Percentiles rank a stretch among this genome's conserved stretches.
These are phyloP conservation scores for Bolinopsis microptera DNA, from an alignment of 37 sponge, comb jelly and placozoan species.

Conservation along the genomic window DNA sequence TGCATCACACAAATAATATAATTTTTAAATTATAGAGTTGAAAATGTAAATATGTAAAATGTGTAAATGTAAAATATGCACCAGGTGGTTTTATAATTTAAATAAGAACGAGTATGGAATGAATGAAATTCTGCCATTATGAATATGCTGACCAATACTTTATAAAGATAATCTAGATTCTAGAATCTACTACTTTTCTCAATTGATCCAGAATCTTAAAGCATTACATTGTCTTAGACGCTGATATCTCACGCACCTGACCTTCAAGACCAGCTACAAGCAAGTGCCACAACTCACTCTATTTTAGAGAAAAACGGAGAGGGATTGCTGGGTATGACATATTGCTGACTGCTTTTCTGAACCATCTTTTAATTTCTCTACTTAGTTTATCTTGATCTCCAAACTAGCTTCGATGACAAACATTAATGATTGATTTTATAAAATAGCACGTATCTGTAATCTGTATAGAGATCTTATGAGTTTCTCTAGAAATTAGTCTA, in stretches of 20 bases:
- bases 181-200: no score
- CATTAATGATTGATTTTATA: not conserved
- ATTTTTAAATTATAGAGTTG: not conserved
- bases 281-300: not conserved
- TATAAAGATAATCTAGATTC: no score
- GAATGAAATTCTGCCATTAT: no score
- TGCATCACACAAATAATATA: not conserved
- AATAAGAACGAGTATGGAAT: no score
- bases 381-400: not conserved
- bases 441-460: no score
- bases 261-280: conserved; percentile 9
- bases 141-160: no score
- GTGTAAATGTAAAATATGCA: no score
- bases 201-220: no score
- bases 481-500: no score
- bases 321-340: conserved; percentile 31
- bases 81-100: no score
- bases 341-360: no score
- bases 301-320: conserved; percentile 34
- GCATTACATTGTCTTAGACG: conserved; percentile 11
- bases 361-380: not conserved
- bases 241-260: conserved; percentile 9
- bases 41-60: not conserved
- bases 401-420: not conserved
- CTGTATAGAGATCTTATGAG: no score